phyloP scores from a whole-genome alignment of 1,140 invertebrate species.

The Heliconius melpomene region DNA sequence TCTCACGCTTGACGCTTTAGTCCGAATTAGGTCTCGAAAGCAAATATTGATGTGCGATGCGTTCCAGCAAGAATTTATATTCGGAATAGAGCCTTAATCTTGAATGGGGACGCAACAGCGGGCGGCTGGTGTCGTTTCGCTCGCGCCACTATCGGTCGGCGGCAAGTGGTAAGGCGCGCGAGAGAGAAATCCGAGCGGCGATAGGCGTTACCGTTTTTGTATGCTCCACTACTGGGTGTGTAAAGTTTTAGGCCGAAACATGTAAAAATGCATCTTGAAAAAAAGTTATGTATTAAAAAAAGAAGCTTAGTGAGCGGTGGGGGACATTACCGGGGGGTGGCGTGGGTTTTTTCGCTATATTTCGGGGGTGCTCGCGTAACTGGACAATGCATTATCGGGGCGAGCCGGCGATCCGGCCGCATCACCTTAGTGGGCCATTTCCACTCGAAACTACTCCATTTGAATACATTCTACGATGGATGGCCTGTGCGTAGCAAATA shows the following conservation, averaged over 20 bases:
- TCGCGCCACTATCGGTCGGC: constrained; percentile 75
- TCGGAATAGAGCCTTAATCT: constrained; percentile 77
- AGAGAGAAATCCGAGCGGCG: constrained; percentile 67
- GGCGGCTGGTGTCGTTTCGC: constrained; percentile 60
- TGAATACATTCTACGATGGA: constrained; percentile 34
- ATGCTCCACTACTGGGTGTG: constrained; percentile 71
- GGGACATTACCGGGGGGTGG: constrained; percentile 75
- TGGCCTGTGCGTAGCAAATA: constrained; percentile 22
- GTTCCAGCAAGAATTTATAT: constrained; percentile 64
- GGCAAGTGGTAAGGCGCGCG: constrained; percentile 43
- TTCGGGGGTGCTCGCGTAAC: constrained; percentile 72
- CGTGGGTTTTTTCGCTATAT: constrained; percentile 77
- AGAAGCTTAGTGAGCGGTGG: constrained; percentile 78
- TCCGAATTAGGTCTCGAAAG: constrained; percentile 27
- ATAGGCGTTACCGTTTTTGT: constrained; percentile 72
- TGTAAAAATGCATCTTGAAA: constrained; percentile 81
- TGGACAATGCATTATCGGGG: constrained; percentile 78
- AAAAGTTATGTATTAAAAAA: constrained; percentile 82
- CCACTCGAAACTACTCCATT: constrained; percentile 53
- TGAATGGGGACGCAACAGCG: constrained; percentile 71
- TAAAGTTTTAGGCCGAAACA: constrained; percentile 81
- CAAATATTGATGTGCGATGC: constrained; percentile 53
- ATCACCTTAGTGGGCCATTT: constrained; percentile 72
- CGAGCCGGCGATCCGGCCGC: constrained; percentile 60
- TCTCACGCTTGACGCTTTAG: constrained; percentile 1